These are phyloP conservation scores for Callaeas wilsoni DNA, from an alignment of 2,113 vertebrate genomes.

Conservation along the genomic window DNA sequence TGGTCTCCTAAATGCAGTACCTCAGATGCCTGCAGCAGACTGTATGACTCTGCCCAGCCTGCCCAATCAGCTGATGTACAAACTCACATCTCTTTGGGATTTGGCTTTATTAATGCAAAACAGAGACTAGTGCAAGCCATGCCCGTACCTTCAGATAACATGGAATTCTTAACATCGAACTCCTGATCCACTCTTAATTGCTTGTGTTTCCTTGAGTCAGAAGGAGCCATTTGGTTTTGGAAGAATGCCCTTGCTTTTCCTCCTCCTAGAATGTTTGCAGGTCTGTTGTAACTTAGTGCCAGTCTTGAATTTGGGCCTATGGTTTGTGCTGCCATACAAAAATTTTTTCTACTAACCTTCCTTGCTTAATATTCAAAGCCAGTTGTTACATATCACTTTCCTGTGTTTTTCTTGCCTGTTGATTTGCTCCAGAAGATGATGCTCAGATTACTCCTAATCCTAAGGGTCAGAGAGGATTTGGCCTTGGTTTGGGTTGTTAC, in stretches of 20 bases:
- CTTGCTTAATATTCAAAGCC: neutral
- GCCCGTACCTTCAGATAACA: neutral
- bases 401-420: neutral
- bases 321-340: neutral
- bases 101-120: neutral
- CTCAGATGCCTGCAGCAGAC: neutral
- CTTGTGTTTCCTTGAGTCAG: neutral
- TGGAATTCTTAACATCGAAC: neutral
- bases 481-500: neutral
- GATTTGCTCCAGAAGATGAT: neutral
- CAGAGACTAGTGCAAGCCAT: neutral
- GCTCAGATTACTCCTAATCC: neutral
- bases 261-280: neutral
- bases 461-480: neutral
- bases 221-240: neutral
- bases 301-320: neutral
- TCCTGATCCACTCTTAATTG: neutral
- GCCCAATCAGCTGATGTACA: neutral
- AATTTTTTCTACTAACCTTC: neutral
- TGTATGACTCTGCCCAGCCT: neutral
- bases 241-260: neutral
- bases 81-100: neutral
- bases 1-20: neutral
- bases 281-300: neutral
- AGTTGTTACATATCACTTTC: neutral